Conservation (phyloP, 1,140 invertebrate species). For the Neodiprion pinetum region DNA sequence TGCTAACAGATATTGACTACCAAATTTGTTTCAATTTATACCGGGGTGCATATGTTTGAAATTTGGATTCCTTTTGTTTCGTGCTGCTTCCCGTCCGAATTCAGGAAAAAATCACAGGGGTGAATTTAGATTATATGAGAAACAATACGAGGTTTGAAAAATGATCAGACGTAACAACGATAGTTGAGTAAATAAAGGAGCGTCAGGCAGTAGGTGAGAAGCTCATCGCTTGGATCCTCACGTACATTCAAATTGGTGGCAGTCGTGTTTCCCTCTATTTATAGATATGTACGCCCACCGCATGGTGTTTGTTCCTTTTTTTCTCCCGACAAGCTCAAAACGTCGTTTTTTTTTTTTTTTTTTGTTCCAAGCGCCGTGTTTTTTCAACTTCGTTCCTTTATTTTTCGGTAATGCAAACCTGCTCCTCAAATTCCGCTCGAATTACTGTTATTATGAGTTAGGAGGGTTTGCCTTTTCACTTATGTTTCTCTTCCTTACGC, state of each 20-base stretch:
- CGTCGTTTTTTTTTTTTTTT: not conserved
- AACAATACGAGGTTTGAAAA: too few species aligned
- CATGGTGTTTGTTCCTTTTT: not conserved
- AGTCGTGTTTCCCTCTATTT: not conserved
- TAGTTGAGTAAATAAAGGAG: too few species aligned
- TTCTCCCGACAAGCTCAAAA: not conserved
- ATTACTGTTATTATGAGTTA: conserved; percentile 16
- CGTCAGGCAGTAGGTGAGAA: too few species aligned
- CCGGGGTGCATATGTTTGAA: too few species aligned
- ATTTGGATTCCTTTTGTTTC: too few species aligned
- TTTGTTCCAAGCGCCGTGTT: too few species aligned
- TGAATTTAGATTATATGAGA: too few species aligned
- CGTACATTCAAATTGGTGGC: not conserved
- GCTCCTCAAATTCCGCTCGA: conserved; percentile 6
- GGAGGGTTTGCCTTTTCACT: not conserved
- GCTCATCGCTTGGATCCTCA: not conserved
- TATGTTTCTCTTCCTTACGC: too few species aligned
- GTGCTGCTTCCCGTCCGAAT: too few species aligned
- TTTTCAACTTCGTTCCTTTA: not conserved
- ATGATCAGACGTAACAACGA: too few species aligned
- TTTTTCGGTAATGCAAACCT: conserved; percentile 9
- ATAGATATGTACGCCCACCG: not conserved
- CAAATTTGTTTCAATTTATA: not conserved
- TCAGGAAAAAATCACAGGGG: too few species aligned
- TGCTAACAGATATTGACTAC: too few species aligned